Evolutionary conservation across 2,797 vertebrate genomes (phyloP).

Genomic region (Intellagama lesueurii): DNA sequence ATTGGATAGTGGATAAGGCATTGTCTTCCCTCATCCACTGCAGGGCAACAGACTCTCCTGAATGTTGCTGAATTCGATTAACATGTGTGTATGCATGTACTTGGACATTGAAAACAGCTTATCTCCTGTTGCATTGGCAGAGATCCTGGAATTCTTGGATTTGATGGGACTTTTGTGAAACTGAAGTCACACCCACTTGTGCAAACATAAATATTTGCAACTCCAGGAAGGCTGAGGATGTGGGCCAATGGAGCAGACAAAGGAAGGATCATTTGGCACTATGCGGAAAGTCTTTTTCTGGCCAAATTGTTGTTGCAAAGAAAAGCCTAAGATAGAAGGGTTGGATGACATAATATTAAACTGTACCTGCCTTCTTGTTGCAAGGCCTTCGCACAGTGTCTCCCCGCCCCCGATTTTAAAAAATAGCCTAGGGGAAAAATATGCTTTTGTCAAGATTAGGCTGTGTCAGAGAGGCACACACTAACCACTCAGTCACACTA

Average conservation of each 20-base stretch:
- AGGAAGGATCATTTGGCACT: background rate
- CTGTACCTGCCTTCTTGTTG: background rate
- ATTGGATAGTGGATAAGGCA: too few species aligned
- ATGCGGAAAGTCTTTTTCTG: background rate
- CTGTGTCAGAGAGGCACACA: too few species aligned
- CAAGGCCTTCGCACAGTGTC: background rate
- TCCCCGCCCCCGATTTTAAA: background rate
- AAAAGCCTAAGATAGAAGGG: background rate
- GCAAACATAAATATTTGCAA: slow-evolving; percentile 11
- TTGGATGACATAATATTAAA: background rate
- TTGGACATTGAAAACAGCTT: slow-evolving; percentile 1
- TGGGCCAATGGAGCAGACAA: background rate
- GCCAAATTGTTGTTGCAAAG: background rate
- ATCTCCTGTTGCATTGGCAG: background rate
- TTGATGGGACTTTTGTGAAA: background rate
- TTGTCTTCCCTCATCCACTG: background rate
- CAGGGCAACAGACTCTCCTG: background rate
- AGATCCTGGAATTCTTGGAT: slow-evolving; percentile 1
- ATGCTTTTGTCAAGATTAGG: background rate
- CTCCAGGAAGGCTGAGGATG: background rate
- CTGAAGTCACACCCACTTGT: background rate
- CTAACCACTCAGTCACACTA: too few species aligned
- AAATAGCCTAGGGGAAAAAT: background rate
- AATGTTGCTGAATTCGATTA: background rate
- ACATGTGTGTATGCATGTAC: background rate